These are phyloP conservation scores for Poecilia latipinna DNA, from an alignment of 2,113 vertebrate species.

Conservation along the genomic window DNA sequence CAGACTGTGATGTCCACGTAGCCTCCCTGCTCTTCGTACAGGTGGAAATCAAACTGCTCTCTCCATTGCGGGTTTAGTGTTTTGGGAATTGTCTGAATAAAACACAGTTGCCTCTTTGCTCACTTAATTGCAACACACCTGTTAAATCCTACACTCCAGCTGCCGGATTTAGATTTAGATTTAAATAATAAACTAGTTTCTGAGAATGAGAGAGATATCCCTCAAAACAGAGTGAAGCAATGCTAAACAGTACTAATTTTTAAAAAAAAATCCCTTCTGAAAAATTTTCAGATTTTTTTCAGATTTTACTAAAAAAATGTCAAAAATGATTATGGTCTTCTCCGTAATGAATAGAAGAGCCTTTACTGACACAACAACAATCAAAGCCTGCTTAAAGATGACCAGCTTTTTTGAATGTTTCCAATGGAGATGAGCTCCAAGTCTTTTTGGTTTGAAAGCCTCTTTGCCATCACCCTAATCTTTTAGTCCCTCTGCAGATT, in stretches of 20 bases:
- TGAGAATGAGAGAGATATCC: too few relatives aligned
- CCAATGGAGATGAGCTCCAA: too few relatives aligned
- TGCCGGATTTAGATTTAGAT: neutral
- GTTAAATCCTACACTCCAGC: neutral
- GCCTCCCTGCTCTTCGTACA: constrained; percentile 94
- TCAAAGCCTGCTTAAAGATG: neutral
- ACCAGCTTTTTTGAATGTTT: neutral
- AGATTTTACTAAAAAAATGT: too few relatives aligned
- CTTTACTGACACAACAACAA: neutral
- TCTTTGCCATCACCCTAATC: too few relatives aligned
- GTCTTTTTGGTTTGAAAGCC: too few relatives aligned
- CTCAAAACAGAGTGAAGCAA: neutral
- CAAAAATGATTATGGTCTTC: neutral
- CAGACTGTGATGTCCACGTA: constrained; percentile 94
- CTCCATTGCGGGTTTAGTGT: constrained; percentile 97
- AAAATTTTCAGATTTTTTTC: too few relatives aligned
- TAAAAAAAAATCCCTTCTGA: too few relatives aligned
- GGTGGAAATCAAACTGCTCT: constrained; percentile 98
- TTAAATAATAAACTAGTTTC: neutral
- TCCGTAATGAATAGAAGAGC: too few relatives aligned
- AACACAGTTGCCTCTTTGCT: neutral
- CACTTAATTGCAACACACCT: neutral
- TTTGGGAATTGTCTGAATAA: constrained; percentile 89
- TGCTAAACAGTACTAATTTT: neutral
- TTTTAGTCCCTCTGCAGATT: too few relatives aligned